Conservation (phyloP, 2,797 vertebrate species). For the Adelosebastes latens region DNA sequence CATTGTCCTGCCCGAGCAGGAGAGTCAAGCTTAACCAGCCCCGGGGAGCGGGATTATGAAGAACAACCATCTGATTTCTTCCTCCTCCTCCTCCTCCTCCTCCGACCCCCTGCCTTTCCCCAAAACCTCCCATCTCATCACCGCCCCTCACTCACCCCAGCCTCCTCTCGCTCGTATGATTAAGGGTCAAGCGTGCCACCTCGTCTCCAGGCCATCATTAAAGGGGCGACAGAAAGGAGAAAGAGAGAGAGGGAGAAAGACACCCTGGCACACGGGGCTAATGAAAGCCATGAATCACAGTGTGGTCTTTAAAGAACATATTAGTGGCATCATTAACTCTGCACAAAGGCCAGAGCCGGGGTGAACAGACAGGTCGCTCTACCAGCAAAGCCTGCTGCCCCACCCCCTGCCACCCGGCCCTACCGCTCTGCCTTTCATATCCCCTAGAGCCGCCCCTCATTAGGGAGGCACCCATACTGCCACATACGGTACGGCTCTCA, state of each 20-base stretch:
- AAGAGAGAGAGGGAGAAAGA: constrained; percentile 67
- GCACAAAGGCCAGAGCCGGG: constrained; percentile 81
- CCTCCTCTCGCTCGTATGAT: constrained; percentile 85
- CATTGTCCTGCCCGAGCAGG: constrained; percentile 31
- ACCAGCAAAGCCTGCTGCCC: constrained; percentile 63
- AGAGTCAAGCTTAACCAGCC: constrained; percentile 82
- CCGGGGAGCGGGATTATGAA: constrained; percentile 92
- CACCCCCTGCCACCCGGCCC: constrained; percentile 49
- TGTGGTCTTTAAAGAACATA: constrained; percentile 85
- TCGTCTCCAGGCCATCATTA: constrained; percentile 98
- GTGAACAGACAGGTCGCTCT: constrained; percentile 79
- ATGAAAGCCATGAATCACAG: constrained; percentile 99
- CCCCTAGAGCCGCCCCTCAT: constrained; percentile 62
- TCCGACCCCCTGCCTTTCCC: constrained; percentile 87
- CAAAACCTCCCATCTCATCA: constrained; percentile 71
- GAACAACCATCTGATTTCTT: constrained; percentile 75
- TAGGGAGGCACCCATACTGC: constrained; percentile 58
- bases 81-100: constrained; percentile 36
- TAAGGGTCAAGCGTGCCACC: constrained; percentile 98
- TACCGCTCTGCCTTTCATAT: constrained; percentile 55
- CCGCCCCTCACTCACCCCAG: constrained; percentile 52
- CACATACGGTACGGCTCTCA: constrained; percentile 1
- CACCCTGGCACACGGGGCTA: constrained; percentile 86
- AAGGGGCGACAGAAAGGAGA: constrained; percentile 77
- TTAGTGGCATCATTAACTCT: constrained; percentile 87